phyloP scores from a whole-genome alignment of 2,797 vertebrate species.

The Silurus aristotelis region DNA sequence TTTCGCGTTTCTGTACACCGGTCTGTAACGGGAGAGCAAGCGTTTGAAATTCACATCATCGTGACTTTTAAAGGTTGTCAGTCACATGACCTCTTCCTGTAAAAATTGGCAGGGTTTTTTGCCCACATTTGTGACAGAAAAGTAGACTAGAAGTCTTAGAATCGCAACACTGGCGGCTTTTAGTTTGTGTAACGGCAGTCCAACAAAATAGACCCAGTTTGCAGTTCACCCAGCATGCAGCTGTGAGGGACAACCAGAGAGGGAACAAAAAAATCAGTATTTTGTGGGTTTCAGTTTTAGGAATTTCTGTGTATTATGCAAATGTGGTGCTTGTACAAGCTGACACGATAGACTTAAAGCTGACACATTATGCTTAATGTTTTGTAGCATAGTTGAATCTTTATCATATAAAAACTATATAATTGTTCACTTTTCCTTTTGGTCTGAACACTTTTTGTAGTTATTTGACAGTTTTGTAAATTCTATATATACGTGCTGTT shows the following conservation, averaged over 20 bases:
- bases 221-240: not conserved
- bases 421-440: too few relatives aligned
- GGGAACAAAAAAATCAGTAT: not conserved
- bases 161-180: not conserved
- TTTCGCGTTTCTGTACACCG: not conserved
- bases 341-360: not conserved
- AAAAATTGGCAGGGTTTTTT: not conserved
- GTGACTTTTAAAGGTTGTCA: not conserved
- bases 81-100: not conserved
- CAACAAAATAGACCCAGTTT: not conserved
- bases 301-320: not conserved
- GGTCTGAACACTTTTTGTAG: too few relatives aligned
- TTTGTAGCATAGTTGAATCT: too few relatives aligned
- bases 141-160: not conserved
- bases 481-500: not conserved
- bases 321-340: not conserved
- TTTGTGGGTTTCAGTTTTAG: not conserved
- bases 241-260: not conserved
- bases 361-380: not conserved
- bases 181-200: not conserved
- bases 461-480: too few relatives aligned
- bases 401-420: too few relatives aligned
- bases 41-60: not conserved
- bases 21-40: not conserved
- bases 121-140: not conserved